phyloP scores from a whole-genome alignment of 2,113 vertebrate genomes.

The Pungitius pungitius region DNA sequence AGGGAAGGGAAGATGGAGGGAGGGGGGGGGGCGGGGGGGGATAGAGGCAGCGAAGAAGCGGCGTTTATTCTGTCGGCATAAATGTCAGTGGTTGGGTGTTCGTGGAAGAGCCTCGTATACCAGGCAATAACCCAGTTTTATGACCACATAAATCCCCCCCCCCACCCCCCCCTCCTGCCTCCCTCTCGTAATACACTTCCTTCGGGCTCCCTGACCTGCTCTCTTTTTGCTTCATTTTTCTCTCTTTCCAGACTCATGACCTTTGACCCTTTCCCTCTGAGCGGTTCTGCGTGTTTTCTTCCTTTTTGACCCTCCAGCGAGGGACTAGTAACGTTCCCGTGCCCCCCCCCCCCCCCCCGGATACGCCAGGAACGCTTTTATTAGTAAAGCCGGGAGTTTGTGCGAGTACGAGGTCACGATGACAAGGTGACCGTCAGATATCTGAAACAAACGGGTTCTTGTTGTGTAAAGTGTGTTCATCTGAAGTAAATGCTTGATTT shows the following conservation, averaged over 20 bases:
- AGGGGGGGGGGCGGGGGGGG: background rate
- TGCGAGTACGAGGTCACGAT: background rate
- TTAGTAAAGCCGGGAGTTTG: background rate
- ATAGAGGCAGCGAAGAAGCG: slow-evolving; percentile 28
- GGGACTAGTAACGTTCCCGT: slow-evolving; percentile 14
- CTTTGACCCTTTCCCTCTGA: slow-evolving; percentile 1
- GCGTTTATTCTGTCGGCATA: slow-evolving; percentile 56
- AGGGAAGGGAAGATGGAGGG: slow-evolving; percentile 20
- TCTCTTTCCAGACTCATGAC: slow-evolving; percentile 34
- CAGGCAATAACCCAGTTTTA: slow-evolving; percentile 71
- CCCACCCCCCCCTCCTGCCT: slow-evolving; percentile 38
- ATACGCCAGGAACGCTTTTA: background rate
- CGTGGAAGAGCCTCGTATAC: slow-evolving; percentile 59
- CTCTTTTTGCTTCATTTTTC: slow-evolving; percentile 37
- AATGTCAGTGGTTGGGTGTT: slow-evolving; percentile 63
- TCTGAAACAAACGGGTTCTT: too few relatives aligned
- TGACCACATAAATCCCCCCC: slow-evolving; percentile 71
- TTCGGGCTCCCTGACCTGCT: slow-evolving; percentile 27
- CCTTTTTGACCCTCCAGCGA: slow-evolving; percentile 1
- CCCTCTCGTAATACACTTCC: background rate
- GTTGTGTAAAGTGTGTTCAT: too few relatives aligned
- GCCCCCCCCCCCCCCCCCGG: background rate
- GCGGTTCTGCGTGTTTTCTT: background rate
- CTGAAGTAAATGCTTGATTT: too few relatives aligned
- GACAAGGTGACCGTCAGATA: background rate